Evolutionary conservation across 1,140 invertebrate genomes (phyloP).

Genomic region (Macrocentrus cingulum): DNA sequence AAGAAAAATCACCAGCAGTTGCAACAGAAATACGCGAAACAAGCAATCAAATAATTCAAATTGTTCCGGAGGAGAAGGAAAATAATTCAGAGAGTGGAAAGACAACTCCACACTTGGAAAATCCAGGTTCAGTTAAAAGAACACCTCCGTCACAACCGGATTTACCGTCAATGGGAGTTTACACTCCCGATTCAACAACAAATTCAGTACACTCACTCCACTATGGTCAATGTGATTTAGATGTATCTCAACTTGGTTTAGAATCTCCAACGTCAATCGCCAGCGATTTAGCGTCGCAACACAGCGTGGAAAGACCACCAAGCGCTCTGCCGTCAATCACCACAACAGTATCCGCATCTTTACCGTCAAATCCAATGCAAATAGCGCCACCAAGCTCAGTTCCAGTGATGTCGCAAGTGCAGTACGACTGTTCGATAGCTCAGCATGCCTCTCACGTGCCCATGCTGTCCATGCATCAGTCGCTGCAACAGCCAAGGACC

Average conservation of each 20-base stretch:
- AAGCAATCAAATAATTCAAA: slow-evolving; percentile 36
- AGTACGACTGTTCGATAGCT: slow-evolving; percentile 51
- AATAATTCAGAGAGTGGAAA: slow-evolving; percentile 61
- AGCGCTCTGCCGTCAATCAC: slow-evolving; percentile 53
- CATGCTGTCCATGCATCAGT: slow-evolving; percentile 52
- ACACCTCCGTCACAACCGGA: slow-evolving; percentile 65
- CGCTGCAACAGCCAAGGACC: slow-evolving; percentile 50
- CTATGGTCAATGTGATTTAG: slow-evolving; percentile 78
- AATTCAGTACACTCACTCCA: slow-evolving; percentile 82
- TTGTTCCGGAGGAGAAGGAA: slow-evolving; percentile 49
- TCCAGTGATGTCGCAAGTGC: slow-evolving; percentile 46
- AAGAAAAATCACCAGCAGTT: slow-evolving; percentile 35
- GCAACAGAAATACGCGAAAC: slow-evolving; percentile 15
- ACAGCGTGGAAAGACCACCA: slow-evolving; percentile 67
- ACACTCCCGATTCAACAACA: slow-evolving; percentile 81
- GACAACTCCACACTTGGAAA: slow-evolving; percentile 61
- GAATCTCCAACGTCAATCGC: slow-evolving; percentile 87
- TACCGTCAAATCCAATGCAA: slow-evolving; percentile 45
- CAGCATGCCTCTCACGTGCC: slow-evolving; percentile 49
- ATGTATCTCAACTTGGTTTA: slow-evolving; percentile 78
- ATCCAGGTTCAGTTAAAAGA: slow-evolving; percentile 59
- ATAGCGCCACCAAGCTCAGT: slow-evolving; percentile 46
- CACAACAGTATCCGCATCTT: slow-evolving; percentile 39
- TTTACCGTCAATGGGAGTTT: slow-evolving; percentile 77
- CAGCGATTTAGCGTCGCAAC: slow-evolving; percentile 78